Percentiles rank a stretch among this genome's conserved stretches.
Evolutionary conservation across 1,140 invertebrate genomes (phyloP).

Genomic region (Platyscapa corneri): DNA sequence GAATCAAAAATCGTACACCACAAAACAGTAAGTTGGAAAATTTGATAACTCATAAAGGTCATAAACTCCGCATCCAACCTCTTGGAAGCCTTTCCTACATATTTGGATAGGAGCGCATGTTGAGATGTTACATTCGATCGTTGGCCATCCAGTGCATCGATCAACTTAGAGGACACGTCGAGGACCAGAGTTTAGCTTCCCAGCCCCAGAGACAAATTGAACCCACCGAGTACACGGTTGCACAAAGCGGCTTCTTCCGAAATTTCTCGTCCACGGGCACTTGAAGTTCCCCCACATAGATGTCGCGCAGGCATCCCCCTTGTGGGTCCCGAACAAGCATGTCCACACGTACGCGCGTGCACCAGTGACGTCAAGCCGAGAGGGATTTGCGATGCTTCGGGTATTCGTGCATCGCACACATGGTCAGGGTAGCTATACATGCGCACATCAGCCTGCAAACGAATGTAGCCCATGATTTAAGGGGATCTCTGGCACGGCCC

Average conservation of each 20-base stretch:
- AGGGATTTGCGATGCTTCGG: constrained; percentile 26
- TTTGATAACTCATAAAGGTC: too few relatives aligned
- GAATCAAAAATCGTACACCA: too few relatives aligned
- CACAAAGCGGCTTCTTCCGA: neutral
- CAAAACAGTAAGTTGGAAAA: too few relatives aligned
- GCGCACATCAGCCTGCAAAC: constrained; percentile 54
- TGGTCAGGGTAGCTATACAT: neutral
- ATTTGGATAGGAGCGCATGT: too few relatives aligned
- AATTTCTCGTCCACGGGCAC: neutral
- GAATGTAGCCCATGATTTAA: constrained; percentile 66
- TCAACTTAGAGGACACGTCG: too few relatives aligned
- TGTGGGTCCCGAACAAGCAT: neutral
- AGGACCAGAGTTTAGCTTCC: too few relatives aligned
- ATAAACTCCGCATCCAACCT: too few relatives aligned
- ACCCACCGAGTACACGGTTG: neutral
- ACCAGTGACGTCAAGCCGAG: neutral
- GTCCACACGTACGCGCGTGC: neutral
- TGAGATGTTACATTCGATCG: too few relatives aligned
- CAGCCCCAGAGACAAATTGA: neutral
- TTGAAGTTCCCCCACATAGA: neutral
- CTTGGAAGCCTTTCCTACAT: too few relatives aligned
- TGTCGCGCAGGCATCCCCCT: too few relatives aligned
- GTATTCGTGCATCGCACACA: neutral
- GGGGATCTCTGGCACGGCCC: constrained; percentile 56
- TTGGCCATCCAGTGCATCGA: too few relatives aligned